Evolutionary conservation across 2,888 invertebrate genomes (phyloP).

Genomic region (Hipparchia semele): DNA sequence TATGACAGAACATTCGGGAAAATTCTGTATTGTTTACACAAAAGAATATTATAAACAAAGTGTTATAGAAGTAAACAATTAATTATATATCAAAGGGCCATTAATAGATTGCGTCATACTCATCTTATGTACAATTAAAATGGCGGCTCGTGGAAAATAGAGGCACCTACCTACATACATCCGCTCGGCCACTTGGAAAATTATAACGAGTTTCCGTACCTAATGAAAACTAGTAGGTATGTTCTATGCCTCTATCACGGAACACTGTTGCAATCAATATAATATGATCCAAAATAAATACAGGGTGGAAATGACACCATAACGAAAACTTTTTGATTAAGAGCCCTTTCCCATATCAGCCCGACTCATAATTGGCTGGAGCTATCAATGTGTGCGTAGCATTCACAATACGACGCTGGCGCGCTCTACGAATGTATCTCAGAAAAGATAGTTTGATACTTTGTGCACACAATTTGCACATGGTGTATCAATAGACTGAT

Average conservation of each 20-base stretch:
- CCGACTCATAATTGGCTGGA: no score
- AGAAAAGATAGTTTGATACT: no score
- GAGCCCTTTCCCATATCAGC: no score
- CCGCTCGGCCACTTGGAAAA: constrained; percentile 29
- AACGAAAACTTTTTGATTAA: no score
- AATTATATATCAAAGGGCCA: constrained; percentile 17
- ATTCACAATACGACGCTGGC: no score
- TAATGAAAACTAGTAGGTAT: constrained; percentile 4
- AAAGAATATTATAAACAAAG: background rate
- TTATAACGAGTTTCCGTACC: constrained; percentile 22
- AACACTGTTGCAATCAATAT: background rate
- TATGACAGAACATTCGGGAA: background rate
- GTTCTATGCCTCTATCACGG: background rate
- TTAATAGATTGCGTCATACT: constrained; percentile 16
- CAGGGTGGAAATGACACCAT: no score
- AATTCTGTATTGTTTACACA: constrained; percentile 3
- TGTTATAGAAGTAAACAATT: constrained; percentile 15
- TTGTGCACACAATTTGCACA: no score
- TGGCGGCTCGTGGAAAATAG: constrained; percentile 37
- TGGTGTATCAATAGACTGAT: no score
- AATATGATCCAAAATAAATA: background rate
- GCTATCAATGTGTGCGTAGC: no score
- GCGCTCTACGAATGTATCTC: no score
- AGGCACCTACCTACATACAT: constrained; percentile 28
- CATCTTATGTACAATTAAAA: constrained; percentile 27